phyloP scores from a whole-genome alignment of 2,113 vertebrate genomes.

The Neotoma lepida region DNA sequence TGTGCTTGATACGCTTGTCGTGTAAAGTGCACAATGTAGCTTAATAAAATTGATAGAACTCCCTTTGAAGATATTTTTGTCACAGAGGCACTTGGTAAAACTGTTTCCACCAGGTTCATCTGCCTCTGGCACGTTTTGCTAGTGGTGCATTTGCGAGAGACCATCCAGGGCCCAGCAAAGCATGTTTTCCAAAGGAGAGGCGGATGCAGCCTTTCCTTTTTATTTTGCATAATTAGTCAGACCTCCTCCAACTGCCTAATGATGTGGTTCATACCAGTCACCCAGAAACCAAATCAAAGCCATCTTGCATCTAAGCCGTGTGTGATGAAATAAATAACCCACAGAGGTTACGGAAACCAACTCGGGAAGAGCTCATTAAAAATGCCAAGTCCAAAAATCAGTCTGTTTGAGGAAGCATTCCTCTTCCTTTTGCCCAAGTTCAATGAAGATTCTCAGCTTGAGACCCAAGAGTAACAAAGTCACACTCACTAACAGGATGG shows the following conservation, averaged over 20 bases:
- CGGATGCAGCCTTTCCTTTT: conserved; percentile 1
- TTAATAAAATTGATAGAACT: conserved; percentile 56
- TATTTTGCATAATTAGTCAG: conserved; percentile 63
- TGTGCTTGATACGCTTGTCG: conserved; percentile 76
- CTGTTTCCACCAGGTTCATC: conserved; percentile 19
- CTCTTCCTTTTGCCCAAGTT: neutral
- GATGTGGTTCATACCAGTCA: neutral
- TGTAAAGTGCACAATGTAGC: conserved; percentile 69
- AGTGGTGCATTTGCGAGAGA: conserved; percentile 22
- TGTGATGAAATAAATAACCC: conserved; percentile 61
- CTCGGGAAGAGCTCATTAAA: conserved; percentile 58
- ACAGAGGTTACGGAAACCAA: conserved; percentile 48
- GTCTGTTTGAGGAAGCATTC: conserved; percentile 35
- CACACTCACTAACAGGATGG: neutral
- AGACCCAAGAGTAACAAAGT: neutral
- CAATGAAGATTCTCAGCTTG: neutral
- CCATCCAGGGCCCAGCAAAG: conserved; percentile 5
- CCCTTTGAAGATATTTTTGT: conserved; percentile 67
- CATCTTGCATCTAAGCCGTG: conserved; percentile 4
- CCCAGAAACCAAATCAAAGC: conserved; percentile 63
- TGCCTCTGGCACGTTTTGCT: neutral
- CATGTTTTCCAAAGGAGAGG: conserved; percentile 43
- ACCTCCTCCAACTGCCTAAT: conserved; percentile 49
- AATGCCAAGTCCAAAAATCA: conserved; percentile 51
- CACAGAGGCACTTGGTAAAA: conserved; percentile 46